Percentiles rank a stretch among this genome's conserved stretches.
Evolutionary conservation across 2,113 vertebrate genomes (phyloP).

Genomic region (Donacobius atricapilla): DNA sequence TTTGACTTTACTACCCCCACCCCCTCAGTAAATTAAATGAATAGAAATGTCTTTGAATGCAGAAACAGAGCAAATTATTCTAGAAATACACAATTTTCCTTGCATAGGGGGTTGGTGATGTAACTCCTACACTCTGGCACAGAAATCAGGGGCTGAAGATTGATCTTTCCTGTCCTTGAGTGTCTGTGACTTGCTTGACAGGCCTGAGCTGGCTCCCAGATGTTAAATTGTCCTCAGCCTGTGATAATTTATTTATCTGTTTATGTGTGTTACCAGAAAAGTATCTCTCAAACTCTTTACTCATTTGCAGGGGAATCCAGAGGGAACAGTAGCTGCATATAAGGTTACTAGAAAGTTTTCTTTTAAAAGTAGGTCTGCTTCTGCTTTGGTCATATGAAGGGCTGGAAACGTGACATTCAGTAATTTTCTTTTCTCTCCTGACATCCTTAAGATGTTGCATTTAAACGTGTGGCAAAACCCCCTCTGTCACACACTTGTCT

Average conservation of each 20-base stretch:
- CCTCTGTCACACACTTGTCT: slow-evolving; percentile 68
- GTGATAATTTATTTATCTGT: slow-evolving; percentile 82
- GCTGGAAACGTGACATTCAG: slow-evolving; percentile 66
- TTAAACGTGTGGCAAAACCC: slow-evolving; percentile 71
- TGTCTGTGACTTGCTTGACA: slow-evolving; percentile 79
- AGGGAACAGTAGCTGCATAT: slow-evolving; percentile 75
- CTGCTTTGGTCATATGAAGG: slow-evolving; percentile 63
- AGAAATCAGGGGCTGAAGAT: slow-evolving; percentile 55
- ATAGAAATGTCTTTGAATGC: background rate
- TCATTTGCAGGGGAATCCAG: slow-evolving; percentile 69
- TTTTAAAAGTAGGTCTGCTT: slow-evolving; percentile 55
- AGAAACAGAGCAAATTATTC: background rate
- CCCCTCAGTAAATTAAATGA: background rate
- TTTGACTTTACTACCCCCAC: background rate
- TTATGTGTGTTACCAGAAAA: slow-evolving; percentile 75
- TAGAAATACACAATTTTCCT: slow-evolving; percentile 13
- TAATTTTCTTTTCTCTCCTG: slow-evolving; percentile 53
- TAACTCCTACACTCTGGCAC: slow-evolving; percentile 38
- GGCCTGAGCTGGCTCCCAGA: slow-evolving; percentile 75
- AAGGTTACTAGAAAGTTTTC: slow-evolving; percentile 69
- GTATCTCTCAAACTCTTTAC: slow-evolving; percentile 74
- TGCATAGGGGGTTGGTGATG: background rate
- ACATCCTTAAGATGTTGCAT: slow-evolving; percentile 40
- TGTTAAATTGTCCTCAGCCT: slow-evolving; percentile 74
- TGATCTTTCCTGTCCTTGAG: slow-evolving; percentile 68